phyloP scores from a whole-genome alignment of 2,888 invertebrate genomes.

The Napeogenes inachia region DNA sequence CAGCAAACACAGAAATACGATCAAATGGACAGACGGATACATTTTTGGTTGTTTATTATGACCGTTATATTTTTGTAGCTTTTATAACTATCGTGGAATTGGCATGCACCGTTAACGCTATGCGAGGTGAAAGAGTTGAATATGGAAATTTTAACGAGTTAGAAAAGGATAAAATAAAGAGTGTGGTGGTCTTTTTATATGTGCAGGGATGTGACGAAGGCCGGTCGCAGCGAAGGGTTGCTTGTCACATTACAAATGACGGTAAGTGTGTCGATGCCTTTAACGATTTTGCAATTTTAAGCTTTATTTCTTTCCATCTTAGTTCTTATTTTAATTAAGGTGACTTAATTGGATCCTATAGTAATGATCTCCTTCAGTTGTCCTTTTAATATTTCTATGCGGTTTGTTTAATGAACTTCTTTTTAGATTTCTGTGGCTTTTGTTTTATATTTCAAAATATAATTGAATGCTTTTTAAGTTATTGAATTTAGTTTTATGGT shows the following conservation, averaged over 20 bases:
- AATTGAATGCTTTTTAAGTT: conserved; percentile 1
- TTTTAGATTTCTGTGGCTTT: neutral
- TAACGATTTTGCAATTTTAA: conserved; percentile 10
- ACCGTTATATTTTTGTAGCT: conserved; percentile 59
- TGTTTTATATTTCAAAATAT: neutral
- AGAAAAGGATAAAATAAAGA: conserved; percentile 56
- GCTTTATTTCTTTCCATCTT: conserved; percentile 7
- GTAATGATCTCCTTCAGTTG: conserved; percentile 5
- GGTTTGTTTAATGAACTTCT: conserved; percentile 1
- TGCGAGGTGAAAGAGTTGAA: conserved; percentile 53
- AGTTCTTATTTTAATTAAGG: conserved; percentile 2
- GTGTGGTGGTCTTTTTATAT: conserved; percentile 77
- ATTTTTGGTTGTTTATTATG: conserved; percentile 47
- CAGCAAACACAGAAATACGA: conserved; percentile 31
- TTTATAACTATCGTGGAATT: conserved; percentile 58
- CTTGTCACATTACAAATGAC: conserved; percentile 34
- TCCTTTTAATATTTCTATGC: conserved; percentile 1
- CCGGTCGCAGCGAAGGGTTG: conserved; percentile 39
- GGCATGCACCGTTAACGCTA: conserved; percentile 71
- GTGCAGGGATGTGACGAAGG: conserved; percentile 68
- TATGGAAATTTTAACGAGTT: conserved; percentile 39
- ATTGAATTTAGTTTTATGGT: neutral
- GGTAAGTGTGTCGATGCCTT: conserved; percentile 42
- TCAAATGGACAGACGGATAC: conserved; percentile 39
- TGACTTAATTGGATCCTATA: conserved; percentile 1